Base-by-base conservation (phyloP, 92 coral and sea anemone genomes). In the Porites evermanni region DNA sequence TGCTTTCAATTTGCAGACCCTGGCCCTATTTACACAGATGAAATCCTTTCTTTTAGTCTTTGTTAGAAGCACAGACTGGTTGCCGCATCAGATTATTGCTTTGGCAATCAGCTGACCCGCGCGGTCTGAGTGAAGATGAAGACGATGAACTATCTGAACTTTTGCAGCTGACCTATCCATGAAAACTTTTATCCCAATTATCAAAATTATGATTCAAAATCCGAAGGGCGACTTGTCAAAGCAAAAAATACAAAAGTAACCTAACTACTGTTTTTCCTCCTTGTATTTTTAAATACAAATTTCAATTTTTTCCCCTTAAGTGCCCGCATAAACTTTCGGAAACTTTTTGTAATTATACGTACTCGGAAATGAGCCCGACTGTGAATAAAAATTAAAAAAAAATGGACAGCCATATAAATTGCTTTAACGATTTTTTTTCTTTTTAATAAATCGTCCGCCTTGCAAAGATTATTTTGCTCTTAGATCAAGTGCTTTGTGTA, bases 11-110 rank as follows among this genome's bases (percentile, higher is more conserved):
- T 81, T 50, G 82, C 78, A 78, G 83, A 75, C 90, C 70, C 86
- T 61, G 64, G 47, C 60, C 82, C 38, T 94, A 83, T 92, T 94
- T 93, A 94, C 95, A 90, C 53, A 89, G 90, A 85, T 64, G 75
- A 85, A 82, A 65, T 80, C 85, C 82, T 88, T 88, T 86, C 88
- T 92, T 88, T 70, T 29, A 20, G 18, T 67, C 72, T 61, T 74
- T 53, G 74, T 83, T 72, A 50, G 16, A 13, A 83, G 53, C 73
- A 83, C 19, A 63, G 73, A 23, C 61, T 18, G 19, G 4, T 64
- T 53, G 4, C 24, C 7, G 76, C 24, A 63, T 81, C 61, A 50
- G 29, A 73, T 73, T 51, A 19, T n/a, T 3, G 61, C 16, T 10
- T 23, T 56, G 47, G 14, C n/a, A 16, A 20, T 16, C 67, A 67